Evolutionary conservation across 2,888 invertebrate genomes (phyloP).

Genomic region (Acleris sparsana): DNA sequence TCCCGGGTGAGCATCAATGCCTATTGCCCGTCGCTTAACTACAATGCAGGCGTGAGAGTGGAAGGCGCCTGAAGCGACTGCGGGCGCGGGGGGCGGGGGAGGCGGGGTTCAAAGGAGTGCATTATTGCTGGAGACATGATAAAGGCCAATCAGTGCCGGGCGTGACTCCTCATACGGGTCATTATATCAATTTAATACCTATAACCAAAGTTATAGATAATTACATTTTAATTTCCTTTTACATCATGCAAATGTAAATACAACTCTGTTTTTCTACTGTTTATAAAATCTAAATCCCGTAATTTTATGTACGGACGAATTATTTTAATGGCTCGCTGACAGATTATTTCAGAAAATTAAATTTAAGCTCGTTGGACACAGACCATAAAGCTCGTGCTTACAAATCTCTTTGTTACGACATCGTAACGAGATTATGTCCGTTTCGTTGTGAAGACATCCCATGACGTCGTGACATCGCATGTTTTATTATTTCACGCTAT

Average conservation of each 20-base stretch:
- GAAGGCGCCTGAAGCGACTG: slow-evolving; percentile 50
- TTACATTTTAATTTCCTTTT: neutral
- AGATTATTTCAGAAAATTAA: slow-evolving; percentile 83
- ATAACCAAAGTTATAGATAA: neutral
- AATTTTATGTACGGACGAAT: slow-evolving; percentile 68
- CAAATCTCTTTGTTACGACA: slow-evolving; percentile 84
- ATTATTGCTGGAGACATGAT: slow-evolving; percentile 56
- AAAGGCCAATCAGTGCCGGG: slow-evolving; percentile 40
- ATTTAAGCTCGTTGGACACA: slow-evolving; percentile 83
- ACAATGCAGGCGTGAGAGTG: slow-evolving; percentile 44
- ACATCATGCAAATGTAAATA: slow-evolving; percentile 40
- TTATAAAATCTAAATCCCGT: slow-evolving; percentile 63
- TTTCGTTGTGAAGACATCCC: slow-evolving; percentile 76
- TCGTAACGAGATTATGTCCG: slow-evolving; percentile 83
- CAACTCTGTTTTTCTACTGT: slow-evolving; percentile 47
- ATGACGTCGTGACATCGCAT: slow-evolving; percentile 71
- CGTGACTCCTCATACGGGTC: slow-evolving; percentile 37
- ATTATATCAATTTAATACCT: neutral
- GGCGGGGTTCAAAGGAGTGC: slow-evolving; percentile 62
- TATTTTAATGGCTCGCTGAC: slow-evolving; percentile 79
- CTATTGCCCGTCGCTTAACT: slow-evolving; percentile 81
- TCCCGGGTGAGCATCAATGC: slow-evolving; percentile 79
- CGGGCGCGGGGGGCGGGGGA: slow-evolving; percentile 31
- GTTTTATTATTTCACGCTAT: slow-evolving; percentile 78
- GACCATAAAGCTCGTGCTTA: slow-evolving; percentile 82